Conservation (phyloP, 2,797 vertebrate genomes). For the Sebastes itinus region DNA sequence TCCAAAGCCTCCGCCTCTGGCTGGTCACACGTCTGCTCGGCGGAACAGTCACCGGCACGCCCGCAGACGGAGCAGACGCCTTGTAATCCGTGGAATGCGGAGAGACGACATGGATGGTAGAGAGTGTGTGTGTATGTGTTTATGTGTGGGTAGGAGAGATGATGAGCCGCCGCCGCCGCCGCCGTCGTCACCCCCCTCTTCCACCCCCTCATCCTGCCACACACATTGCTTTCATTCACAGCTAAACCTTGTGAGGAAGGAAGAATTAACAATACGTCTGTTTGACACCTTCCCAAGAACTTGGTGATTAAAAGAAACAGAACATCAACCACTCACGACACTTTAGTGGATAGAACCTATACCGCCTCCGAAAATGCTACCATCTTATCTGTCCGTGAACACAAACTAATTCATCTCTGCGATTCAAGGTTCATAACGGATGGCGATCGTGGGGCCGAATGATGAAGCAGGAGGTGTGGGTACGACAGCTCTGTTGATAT, state of each 20-base stretch:
- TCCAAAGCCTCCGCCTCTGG: neutral
- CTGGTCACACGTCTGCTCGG: neutral
- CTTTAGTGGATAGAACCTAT: neutral
- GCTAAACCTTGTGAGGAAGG: constrained; percentile 4
- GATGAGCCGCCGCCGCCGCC: constrained; percentile 27
- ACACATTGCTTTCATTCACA: constrained; percentile 54
- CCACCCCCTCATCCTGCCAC: neutral
- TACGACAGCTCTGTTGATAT: constrained; percentile 4
- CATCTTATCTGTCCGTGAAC: neutral
- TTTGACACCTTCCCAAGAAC: constrained; percentile 1
- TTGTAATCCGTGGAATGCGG: constrained; percentile 72
- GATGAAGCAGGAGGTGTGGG: constrained; percentile 9
- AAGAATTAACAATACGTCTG: constrained; percentile 46
- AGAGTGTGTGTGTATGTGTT: constrained; percentile 44
- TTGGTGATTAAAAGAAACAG: neutral
- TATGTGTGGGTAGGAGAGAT: constrained; percentile 41
- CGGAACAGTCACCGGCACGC: constrained; percentile 31
- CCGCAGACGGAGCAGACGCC: constrained; percentile 70
- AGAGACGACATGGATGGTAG: constrained; percentile 46
- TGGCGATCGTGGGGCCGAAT: neutral
- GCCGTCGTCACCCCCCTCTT: neutral
- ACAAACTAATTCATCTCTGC: neutral
- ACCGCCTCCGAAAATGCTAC: neutral
- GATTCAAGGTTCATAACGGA: constrained; percentile 3
- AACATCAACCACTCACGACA: neutral